A percentile compares a stretch with the other conserved stretches of the same genome.
Conservation (phyloP, 2,113 vertebrate species). For the Sus scrofa region DNA sequence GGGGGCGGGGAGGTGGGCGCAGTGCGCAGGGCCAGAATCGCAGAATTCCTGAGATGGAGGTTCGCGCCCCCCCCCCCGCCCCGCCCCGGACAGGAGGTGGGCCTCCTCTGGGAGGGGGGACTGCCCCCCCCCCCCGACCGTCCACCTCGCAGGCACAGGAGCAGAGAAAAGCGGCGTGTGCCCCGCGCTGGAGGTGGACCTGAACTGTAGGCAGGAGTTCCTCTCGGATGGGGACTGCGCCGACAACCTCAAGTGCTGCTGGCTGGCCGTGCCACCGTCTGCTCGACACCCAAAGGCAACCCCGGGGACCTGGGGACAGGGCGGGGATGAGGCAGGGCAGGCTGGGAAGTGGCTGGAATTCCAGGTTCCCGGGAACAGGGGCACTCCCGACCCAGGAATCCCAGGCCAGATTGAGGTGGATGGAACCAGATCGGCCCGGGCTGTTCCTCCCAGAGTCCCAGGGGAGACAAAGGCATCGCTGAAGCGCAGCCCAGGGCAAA, state of each 20-base stretch:
- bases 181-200: background rate
- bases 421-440: background rate
- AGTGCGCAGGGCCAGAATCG: background rate
- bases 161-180: slow-evolving; percentile 46
- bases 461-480: background rate
- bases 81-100: background rate
- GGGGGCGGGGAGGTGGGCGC: too few species aligned
- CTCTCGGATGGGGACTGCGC: background rate
- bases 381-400: background rate
- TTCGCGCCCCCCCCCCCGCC: too few species aligned
- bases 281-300: slow-evolving; percentile 58
- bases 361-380: background rate
- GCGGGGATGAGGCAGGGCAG: background rate
- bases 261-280: background rate
- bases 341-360: background rate
- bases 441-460: fast-evolving
- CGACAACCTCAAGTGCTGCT: slow-evolving; percentile 66
- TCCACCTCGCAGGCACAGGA: background rate
- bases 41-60: background rate
- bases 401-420: background rate
- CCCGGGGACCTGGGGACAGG: background rate
- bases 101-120: background rate
- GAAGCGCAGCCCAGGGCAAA: background rate
- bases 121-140: fast-evolving
- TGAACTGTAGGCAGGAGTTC: slow-evolving; percentile 33